phyloP scores from a whole-genome alignment of 2,888 invertebrate species.

The Thalpophila matura region DNA sequence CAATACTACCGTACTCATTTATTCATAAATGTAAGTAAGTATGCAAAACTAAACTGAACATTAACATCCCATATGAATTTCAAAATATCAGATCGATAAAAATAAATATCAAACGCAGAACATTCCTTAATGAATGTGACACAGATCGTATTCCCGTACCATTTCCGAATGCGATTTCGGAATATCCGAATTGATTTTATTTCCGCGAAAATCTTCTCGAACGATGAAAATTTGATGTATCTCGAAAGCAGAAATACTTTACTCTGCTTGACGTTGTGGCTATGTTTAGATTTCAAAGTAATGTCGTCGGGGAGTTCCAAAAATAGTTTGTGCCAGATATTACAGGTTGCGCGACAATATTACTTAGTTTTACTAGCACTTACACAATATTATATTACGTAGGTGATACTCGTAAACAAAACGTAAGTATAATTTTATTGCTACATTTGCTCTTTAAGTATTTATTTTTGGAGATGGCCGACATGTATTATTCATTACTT shows the following conservation, averaged over 20 bases:
- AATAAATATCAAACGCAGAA: slow-evolving; percentile 34
- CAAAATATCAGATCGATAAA: not conserved
- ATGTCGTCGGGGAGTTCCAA: slow-evolving; percentile 11
- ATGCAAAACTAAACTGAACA: too few species aligned
- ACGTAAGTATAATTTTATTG: slow-evolving; percentile 20
- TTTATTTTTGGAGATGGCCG: not conserved
- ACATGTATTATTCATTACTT: too few species aligned
- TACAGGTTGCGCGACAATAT: slow-evolving; percentile 7
- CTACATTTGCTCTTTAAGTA: not conserved
- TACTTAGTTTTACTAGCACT: slow-evolving; percentile 41
- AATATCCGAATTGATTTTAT: slow-evolving; percentile 39
- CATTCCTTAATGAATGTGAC: slow-evolving; percentile 42
- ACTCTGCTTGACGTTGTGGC: slow-evolving; percentile 2
- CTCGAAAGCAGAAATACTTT: not conserved
- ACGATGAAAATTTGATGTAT: slow-evolving; percentile 25
- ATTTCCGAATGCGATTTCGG: slow-evolving; percentile 43
- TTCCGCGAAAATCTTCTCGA: slow-evolving; percentile 21
- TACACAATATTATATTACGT: not conserved
- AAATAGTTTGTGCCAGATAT: slow-evolving; percentile 28
- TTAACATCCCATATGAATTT: not conserved
- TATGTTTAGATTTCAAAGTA: slow-evolving; percentile 28
- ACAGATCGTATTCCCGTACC: slow-evolving; percentile 18
- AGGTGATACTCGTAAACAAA: slow-evolving; percentile 6
- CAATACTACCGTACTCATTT: too few species aligned
- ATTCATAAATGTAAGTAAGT: too few species aligned